A percentile compares a stretch with the other conserved stretches of the same genome.
These are phyloP conservation scores for Pentamera pediparva DNA, from an alignment of 53 echinoderm and acorn worm genomes.

Conservation along the genomic window DNA sequence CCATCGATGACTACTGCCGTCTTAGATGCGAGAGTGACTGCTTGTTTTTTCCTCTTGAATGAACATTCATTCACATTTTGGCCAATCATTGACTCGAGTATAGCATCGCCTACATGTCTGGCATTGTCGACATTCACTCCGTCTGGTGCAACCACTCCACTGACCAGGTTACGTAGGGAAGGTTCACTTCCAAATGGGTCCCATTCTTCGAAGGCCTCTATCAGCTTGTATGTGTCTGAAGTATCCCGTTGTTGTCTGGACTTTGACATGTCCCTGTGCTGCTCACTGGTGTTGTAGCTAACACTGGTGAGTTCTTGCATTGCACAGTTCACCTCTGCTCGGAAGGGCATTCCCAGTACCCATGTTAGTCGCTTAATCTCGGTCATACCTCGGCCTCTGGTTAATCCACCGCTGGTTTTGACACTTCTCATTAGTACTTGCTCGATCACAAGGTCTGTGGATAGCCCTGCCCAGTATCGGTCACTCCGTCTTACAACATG, in stretches of 20 bases:
- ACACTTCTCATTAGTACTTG: conserved; percentile 52
- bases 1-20: conserved; percentile 15
- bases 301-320: conserved; percentile 45
- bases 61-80: conserved; percentile 6
- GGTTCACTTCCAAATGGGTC: conserved; percentile 52
- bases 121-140: conserved; percentile 38
- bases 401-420: conserved; percentile 45
- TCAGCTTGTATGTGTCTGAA: conserved; percentile 36
- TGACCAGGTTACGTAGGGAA: conserved; percentile 31
- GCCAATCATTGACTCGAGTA: conserved; percentile 6
- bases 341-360: conserved; percentile 29
- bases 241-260: conserved; percentile 32
- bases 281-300: conserved; percentile 38
- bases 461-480: conserved; percentile 47
- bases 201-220: conserved; percentile 24
- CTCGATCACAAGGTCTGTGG: conserved; percentile 43
- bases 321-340: conserved; percentile 45
- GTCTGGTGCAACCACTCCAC: conserved; percentile 37
- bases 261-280: conserved; percentile 42
- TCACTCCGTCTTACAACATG: conserved; percentile 52
- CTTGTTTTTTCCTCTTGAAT: conserved; percentile 41
- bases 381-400: conserved; percentile 39
- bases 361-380: conserved; percentile 34
- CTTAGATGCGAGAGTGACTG: conserved; percentile 44
- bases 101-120: conserved; percentile 4